Conservation (phyloP, 2,888 invertebrate species). For the Zygaena filipendulae region DNA sequence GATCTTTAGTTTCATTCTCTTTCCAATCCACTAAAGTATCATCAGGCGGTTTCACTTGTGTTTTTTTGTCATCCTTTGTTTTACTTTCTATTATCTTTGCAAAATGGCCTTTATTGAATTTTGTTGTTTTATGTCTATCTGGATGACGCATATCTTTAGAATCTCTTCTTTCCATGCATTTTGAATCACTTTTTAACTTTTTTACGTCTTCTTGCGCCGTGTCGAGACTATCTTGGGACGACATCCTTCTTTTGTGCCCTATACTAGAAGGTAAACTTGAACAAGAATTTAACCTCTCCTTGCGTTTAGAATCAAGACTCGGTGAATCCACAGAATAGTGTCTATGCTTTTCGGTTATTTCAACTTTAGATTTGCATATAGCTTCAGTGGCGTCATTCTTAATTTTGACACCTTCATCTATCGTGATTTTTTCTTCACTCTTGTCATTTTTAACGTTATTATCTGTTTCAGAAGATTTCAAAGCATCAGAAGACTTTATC, state of each 20-base stretch:
- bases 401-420: conserved; percentile 23
- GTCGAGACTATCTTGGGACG: conserved; percentile 78
- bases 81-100: conserved; percentile 70
- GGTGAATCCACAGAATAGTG: conserved; percentile 61
- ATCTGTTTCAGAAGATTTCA: conserved; percentile 23
- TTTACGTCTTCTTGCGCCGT: conserved; percentile 70
- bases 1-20: conserved; percentile 32
- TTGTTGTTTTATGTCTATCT: conserved; percentile 57
- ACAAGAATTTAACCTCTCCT: conserved; percentile 70
- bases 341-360: conserved; percentile 49
- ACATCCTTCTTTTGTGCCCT: conserved; percentile 78
- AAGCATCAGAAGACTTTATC: conserved; percentile 20
- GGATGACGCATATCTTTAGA: conserved; percentile 72
- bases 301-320: conserved; percentile 57
- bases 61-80: conserved; percentile 70
- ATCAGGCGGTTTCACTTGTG: conserved; percentile 57
- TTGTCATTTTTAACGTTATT: conserved; percentile 44
- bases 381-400: conserved; percentile 31
- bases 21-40: conserved; percentile 44
- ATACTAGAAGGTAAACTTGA: conserved; percentile 72
- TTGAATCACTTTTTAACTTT: conserved; percentile 67
- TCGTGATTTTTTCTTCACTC: conserved; percentile 51
- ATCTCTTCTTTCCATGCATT: conserved; percentile 71
- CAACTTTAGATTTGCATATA: conserved; percentile 32
- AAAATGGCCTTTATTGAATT: conserved; percentile 70